Conservation (phyloP, 1,140 invertebrate genomes). For the Phortica variegata region DNA sequence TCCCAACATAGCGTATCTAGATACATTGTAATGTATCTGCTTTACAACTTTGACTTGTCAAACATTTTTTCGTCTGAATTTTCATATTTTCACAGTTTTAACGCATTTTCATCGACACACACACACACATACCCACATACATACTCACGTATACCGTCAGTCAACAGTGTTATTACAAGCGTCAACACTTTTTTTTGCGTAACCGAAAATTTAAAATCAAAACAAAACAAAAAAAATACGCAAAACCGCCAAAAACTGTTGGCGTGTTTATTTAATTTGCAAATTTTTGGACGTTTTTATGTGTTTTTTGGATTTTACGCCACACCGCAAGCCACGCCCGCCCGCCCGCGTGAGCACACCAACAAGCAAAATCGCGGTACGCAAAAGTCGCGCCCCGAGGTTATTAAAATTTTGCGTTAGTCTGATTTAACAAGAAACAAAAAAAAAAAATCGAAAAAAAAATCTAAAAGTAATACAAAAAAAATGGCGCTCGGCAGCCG, state of each 20-base stretch:
- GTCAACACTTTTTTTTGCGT: slow-evolving; percentile 13
- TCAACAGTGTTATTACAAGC: slow-evolving; percentile 4
- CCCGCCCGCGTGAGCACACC: slow-evolving; percentile 26
- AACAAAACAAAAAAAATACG: too few species aligned
- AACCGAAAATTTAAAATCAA: too few species aligned
- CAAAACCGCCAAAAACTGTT: too few species aligned
- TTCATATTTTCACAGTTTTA: slow-evolving; percentile 15
- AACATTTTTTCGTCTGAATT: too few species aligned
- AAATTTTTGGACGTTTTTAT: slow-evolving; percentile 43
- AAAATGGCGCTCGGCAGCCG: slow-evolving; percentile 3
- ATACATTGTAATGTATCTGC: slow-evolving; percentile 32
- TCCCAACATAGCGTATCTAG: too few species aligned
- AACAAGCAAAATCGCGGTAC: background rate
- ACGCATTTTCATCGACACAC: slow-evolving; percentile 23
- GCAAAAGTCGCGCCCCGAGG: slow-evolving; percentile 23
- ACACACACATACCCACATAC: background rate
- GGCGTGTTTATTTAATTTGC: slow-evolving; percentile 50
- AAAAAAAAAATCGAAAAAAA: slow-evolving; percentile 2
- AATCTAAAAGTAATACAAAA: background rate
- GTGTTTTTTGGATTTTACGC: slow-evolving; percentile 17
- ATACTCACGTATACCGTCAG: background rate
- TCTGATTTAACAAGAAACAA: slow-evolving; percentile 39
- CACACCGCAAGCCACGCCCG: too few species aligned
- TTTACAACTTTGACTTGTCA: slow-evolving; percentile 20
- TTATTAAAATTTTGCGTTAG: slow-evolving; percentile 44